Percentiles rank a stretch among this genome's conserved stretches.
phyloP scores from a whole-genome alignment of 2,797 vertebrate species.

The Enteromius mattozi region DNA sequence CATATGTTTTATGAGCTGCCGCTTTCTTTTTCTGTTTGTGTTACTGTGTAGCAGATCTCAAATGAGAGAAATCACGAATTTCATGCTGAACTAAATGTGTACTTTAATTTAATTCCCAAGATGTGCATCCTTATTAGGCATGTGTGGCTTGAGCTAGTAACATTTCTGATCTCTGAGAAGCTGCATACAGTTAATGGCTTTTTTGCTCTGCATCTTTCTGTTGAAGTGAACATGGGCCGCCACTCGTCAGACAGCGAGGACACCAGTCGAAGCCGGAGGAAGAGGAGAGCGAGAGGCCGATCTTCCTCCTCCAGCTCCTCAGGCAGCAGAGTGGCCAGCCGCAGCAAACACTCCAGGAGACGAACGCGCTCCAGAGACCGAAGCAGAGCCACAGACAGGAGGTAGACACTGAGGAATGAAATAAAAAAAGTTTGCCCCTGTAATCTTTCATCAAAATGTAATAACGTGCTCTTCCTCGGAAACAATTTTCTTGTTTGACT shows the following conservation, averaged over 20 bases:
- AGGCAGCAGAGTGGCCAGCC: conserved; percentile 82
- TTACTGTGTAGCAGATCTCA: not conserved
- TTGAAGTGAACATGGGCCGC: conserved; percentile 82
- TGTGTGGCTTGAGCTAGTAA: not conserved
- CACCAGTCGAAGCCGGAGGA: conserved; percentile 85
- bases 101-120: not conserved
- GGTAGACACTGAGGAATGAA: conserved; percentile 60
- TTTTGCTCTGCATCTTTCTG: not conserved
- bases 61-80: not conserved
- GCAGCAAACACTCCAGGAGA: conserved; percentile 84
- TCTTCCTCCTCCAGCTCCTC: conserved; percentile 87
- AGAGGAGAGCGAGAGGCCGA: conserved; percentile 85
- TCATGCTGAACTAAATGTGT: not conserved
- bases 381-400: conserved; percentile 67
- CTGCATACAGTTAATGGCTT: not conserved
- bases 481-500: not conserved
- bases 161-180: not conserved
- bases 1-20: not conserved
- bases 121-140: not conserved
- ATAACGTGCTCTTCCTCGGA: conserved; percentile 1
- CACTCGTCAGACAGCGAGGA: conserved; percentile 93
- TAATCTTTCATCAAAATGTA: conserved; percentile 29
- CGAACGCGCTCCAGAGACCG: conserved; percentile 83
- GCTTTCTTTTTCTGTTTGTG: not conserved
- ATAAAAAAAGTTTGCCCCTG: conserved; percentile 2